A percentile compares a stretch with the other conserved stretches of the same genome.
Conservation (phyloP, 2,797 vertebrate species). For the Taeniopygia guttata region DNA sequence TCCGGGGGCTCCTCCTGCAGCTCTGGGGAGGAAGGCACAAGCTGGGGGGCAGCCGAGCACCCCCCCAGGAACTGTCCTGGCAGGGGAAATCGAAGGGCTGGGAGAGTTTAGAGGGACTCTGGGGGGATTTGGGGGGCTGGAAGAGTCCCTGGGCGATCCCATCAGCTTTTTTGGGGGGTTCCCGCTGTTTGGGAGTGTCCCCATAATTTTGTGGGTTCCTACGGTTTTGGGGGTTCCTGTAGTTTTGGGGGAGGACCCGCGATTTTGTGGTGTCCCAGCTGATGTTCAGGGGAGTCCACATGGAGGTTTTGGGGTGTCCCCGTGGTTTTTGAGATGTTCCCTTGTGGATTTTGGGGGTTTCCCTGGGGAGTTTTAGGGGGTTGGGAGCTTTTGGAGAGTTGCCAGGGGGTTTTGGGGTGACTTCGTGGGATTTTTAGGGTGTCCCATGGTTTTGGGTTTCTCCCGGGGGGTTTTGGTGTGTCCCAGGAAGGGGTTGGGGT, state of each 20-base stretch:
- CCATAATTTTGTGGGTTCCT: neutral
- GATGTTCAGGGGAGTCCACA: neutral
- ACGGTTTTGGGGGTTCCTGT: neutral
- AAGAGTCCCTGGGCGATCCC: neutral
- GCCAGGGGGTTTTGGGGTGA: too few relatives aligned
- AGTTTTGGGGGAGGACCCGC: too few relatives aligned
- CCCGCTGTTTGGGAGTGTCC: neutral
- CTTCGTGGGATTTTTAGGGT: too few relatives aligned
- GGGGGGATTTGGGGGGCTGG: neutral
- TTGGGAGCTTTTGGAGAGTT: neutral
- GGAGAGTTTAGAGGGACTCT: too few relatives aligned
- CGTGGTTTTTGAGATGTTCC: neutral
- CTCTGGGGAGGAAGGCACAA: neutral
- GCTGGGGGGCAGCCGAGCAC: neutral
- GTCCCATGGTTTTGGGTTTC: neutral
- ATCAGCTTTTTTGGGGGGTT: accelerated
- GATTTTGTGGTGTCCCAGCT: neutral
- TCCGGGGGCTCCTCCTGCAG: neutral
- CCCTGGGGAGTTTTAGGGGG: neutral
- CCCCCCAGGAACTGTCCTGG: too few relatives aligned
- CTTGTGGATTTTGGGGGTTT: neutral
- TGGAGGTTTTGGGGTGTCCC: neutral
- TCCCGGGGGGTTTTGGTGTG: neutral
- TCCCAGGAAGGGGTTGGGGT: neutral
- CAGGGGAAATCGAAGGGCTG: accelerated